Evolutionary conservation across 2,113 vertebrate genomes (phyloP), one percentile per base, ranked within the genome.

Genomic region (Channa maculata): DNA sequence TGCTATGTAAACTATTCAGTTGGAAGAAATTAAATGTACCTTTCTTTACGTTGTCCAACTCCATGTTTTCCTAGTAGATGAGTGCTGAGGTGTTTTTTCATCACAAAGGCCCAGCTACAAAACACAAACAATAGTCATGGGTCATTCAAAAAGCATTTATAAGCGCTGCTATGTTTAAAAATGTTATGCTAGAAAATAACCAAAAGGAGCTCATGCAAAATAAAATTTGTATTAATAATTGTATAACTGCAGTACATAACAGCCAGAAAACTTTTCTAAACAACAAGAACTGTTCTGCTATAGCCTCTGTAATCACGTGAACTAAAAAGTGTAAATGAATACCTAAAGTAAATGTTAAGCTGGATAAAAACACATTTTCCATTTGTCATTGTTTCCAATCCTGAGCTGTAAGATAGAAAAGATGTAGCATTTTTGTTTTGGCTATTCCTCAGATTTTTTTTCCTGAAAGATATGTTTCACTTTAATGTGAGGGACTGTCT

Each of bases 21-120:
- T 55, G 75, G 24, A 24, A 24, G 24, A 24, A 24, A 24, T 37
- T 15, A 46, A 8, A 24, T 71, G 93, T 96, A 99, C 98, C 97
- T 97, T 92, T 99, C 98, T 92, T 99, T 99, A 6, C 96, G 97
- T 65, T 97, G 98, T 44, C 98, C 98, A 63, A 99, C 95, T 89
- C 98, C 97, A 2, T 99, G 98, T 84, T 99, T 99, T 62, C 97
- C 97, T 77, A 98, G 92, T 71, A 99, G 92, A 83, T 99, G 98
- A 51, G 96, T 99, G 87, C 96, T 99, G 83, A 99, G 92, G 91
- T 99, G 97, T 54, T 99, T 99, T 94, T 99, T 99, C 98, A 99
- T 99, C 80, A 99, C 97, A 94, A 99, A 99, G 2, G 97, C 97
- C 94, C 98, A 97, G 83, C 98, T 99, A 80, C 24, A 86, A 92